Evolutionary conservation across 2,113 vertebrate species (phyloP).

Genomic region (Pterocles burchelli): DNA sequence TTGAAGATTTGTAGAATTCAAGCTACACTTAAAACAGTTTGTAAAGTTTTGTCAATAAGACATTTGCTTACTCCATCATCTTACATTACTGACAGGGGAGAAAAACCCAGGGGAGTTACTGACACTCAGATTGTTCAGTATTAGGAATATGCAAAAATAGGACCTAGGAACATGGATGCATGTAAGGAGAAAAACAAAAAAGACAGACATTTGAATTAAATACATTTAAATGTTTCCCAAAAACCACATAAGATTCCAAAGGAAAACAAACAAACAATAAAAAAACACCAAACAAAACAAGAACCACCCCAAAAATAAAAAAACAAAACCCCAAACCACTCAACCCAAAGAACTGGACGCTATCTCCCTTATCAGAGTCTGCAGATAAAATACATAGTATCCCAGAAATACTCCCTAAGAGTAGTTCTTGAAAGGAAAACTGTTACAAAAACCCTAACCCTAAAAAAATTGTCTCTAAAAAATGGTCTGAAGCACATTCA

Average conservation of each 20-base stretch:
- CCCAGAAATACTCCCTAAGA: neutral
- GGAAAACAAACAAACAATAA: neutral
- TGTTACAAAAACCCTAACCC: too few relatives aligned
- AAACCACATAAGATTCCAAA: neutral
- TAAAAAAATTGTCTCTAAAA: too few relatives aligned
- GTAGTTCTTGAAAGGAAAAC: too few relatives aligned
- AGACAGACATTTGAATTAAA: neutral
- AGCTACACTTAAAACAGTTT: neutral
- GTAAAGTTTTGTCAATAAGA: neutral
- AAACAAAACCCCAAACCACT: too few relatives aligned
- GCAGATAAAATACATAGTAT: neutral
- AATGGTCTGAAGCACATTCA: neutral
- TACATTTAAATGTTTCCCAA: neutral
- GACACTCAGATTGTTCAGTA: neutral
- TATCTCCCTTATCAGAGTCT: neutral
- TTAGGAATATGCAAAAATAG: neutral
- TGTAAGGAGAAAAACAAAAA: neutral
- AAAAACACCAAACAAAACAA: neutral
- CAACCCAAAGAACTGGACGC: neutral
- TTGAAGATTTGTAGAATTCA: neutral
- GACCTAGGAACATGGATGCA: neutral
- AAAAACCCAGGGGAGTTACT: neutral
- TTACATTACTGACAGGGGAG: neutral
- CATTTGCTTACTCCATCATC: neutral
- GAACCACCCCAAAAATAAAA: too few relatives aligned